Conservation (phyloP, 1,140 invertebrate species). For the Drosophila watanabei region DNA sequence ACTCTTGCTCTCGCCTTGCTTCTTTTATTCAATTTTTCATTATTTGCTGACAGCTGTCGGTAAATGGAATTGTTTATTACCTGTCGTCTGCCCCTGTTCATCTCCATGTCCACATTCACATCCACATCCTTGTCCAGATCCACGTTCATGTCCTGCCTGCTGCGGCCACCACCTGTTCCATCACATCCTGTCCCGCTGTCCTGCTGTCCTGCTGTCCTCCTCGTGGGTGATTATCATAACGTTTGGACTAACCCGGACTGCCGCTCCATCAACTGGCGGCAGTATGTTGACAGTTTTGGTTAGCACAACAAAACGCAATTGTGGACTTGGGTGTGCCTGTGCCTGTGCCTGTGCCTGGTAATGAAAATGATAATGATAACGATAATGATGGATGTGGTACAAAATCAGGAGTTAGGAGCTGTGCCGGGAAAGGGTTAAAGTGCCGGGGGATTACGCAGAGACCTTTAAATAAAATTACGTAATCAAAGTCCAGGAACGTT, state of each 20-base stretch:
- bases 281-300: conserved; percentile 74
- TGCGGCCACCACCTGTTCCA: conserved; percentile 8
- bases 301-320: conserved; percentile 69
- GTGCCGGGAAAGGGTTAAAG: conserved; percentile 16
- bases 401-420: conserved; percentile 24
- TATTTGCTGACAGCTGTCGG: conserved; percentile 81
- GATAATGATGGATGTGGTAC: conserved; percentile 36
- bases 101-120: conserved; percentile 4
- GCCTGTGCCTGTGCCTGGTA: conserved; percentile 1
- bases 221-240: conserved; percentile 77
- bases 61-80: conserved; percentile 84
- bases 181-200: neutral
- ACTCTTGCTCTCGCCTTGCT: neutral
- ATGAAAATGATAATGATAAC: conserved; percentile 41
- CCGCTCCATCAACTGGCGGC: conserved; percentile 36
- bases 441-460: conserved; percentile 20
- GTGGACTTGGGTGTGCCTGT: conserved; percentile 14
- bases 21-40: conserved; percentile 77
- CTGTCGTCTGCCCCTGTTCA: conserved; percentile 52
- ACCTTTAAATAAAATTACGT: conserved; percentile 21
- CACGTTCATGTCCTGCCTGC: conserved; percentile 30
- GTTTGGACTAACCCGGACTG: conserved; percentile 40
- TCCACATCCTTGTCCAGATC: neutral
- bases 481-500: too few species aligned
- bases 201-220: neutral